Evolutionary conservation across 2,888 invertebrate species (phyloP).

Genomic region (Sesamia inferens): DNA sequence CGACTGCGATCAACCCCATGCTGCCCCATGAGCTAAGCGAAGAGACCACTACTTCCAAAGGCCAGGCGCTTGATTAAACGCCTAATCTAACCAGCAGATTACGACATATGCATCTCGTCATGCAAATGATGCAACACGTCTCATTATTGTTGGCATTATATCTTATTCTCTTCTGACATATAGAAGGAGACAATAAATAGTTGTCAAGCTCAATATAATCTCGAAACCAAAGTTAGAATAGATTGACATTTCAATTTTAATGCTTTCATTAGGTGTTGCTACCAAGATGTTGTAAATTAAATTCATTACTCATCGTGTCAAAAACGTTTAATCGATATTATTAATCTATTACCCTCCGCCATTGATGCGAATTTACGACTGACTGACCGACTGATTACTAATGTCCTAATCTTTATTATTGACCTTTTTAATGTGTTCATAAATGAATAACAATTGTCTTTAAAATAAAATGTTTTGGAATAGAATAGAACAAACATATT

Average conservation of each 20-base stretch:
- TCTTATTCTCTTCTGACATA: conserved; percentile 23
- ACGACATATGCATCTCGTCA: not conserved
- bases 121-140: conserved; percentile 22
- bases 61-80: no score
- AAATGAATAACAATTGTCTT: not conserved
- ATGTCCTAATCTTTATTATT: conserved; percentile 8
- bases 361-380: conserved; percentile 42
- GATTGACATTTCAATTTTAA: conserved; percentile 51
- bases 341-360: conserved; percentile 20
- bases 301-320: conserved; percentile 25
- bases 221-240: conserved; percentile 34
- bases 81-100: no score
- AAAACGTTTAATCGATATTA: conserved; percentile 45
- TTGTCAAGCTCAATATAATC: conserved; percentile 38
- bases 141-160: conserved; percentile 44
- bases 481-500: no score
- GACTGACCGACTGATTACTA: no score
- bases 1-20: no score
- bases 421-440: conserved; percentile 19
- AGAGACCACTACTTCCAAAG: no score
- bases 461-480: no score
- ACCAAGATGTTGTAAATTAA: conserved; percentile 41
- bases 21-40: no score
- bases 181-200: conserved; percentile 18
- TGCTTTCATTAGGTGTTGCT: conserved; percentile 27